Evolutionary conservation across 2,797 vertebrate genomes (phyloP), one percentile per base, ranked within the genome.

Genomic region (Botia kubotai): DNA sequence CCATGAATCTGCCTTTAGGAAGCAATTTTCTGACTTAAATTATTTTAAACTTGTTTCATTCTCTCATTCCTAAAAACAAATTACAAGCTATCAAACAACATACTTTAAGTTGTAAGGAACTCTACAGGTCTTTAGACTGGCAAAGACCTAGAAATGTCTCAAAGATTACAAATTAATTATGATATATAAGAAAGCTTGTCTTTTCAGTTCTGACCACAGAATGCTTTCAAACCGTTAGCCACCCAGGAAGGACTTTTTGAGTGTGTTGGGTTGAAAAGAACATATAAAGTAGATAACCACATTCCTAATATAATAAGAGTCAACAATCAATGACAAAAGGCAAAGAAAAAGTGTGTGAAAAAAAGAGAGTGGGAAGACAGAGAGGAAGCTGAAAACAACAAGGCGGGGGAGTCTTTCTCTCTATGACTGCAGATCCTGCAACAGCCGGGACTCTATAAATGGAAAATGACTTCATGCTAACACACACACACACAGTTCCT

Each of bases 401-500:
- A 66, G 26, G 19, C 14, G 46, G 67, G 43, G 36, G 21, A 88
- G 87, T 72, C 87, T 87, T 78, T 79, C 21, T 83, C 78, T 75
- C 71, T 66, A 52, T 60, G 74, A 65, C 60, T 72, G 55, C 29
- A 86, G 87, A 90, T 90, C 90, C 65, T 79, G 73, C 88, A 89
- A 87, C 90, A 92, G 92, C 90, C 87, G 82, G 87, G 83, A 72
- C 84, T 90, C 90, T 92, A 92, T 91, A 91, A 92, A 93, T 91
- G 91, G 91, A 93, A 93, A 87, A 91, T 93, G 90, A 93, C 90
- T 91, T 92, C 90, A 94, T 91, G 89, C 84, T 84, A 86, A 91
- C 85, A 91, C 83, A 87, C 53, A 83, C 86, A 88, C 88, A 80
- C 88, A 88, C 76, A 79, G 86, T 79, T 87, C 85, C 87, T 77